Base-by-base conservation (phyloP, 2,113 vertebrate genomes). In the Perca flavescens region DNA sequence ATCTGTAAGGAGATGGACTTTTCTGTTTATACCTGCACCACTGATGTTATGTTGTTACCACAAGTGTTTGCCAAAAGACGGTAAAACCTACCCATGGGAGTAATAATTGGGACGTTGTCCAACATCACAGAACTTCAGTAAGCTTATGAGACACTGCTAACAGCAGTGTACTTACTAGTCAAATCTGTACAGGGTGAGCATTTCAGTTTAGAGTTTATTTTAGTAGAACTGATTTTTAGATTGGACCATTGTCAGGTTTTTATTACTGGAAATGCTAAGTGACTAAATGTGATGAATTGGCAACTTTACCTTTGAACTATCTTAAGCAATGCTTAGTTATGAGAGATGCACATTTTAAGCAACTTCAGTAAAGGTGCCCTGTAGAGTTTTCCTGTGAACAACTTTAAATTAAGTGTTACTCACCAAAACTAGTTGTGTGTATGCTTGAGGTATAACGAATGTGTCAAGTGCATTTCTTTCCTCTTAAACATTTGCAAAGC, bases 81-180 rank as follows among this genome's bases (percentile, higher is more conserved):
- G 22, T 6, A 6, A 46, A 71, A 68, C 40, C 71, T 16, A 64
- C 81, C 77, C 53, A 28, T 8, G 78, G 72, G 73, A 87, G 65
- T 65, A 67, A 85, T 85, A 70, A 57, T 15, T 71, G 69, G 85
- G 74, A 86, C 7, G 28, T 34, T 56, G 61, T 77, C 82, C 78
- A 87, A 77, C 79, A 82, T 77, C 86, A 85, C 72, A 81, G 52
- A 22, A n/a, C 53, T 49, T 34, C 66, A 46, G 61, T 15, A 52
- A 13, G 71, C 60, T 64, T 50, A 22, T 11, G 56, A 77, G 56
- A 68, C 31, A 19, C n/a, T 66, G n/a, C 50, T 54, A 57, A 58
- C 6, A 66, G 54, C 53, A 52, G 46, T 21, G 61, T 56, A 54
- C 21, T 21, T 17, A 34, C 17, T 47, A 62, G 50, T 61, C 25